Evolutionary conservation across 2,888 invertebrate genomes (phyloP), one percentile per base, ranked within the genome.

Genomic region (Zaprionus obscuricornis): DNA sequence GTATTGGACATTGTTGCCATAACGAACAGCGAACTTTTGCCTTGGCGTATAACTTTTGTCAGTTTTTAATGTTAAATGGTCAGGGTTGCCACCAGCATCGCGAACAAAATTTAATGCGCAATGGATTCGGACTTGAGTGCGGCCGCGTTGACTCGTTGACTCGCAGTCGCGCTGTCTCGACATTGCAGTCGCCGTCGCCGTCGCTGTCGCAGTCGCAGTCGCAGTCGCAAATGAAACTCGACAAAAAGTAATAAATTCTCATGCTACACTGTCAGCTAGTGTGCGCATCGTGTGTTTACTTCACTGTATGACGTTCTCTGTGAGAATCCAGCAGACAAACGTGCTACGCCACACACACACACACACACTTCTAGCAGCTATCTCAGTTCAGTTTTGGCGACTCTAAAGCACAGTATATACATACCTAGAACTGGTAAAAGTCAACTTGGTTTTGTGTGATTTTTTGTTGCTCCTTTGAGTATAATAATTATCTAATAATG

Each of bases 201-300:
- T n/a, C n/a, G n/a, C n/a, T n/a, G n/a, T 36, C 14, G 50, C 11
- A 22, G 16, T 39, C 11, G 17, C 52, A 29, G 7, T 5, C 22
- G 22, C 22, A 22, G n/a, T 18, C 20, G 27, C 24, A 11, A 45
- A 36, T 22, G 50, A 34, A 27, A 46, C 56, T 37, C 60, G 51
- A 42, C 59, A 60, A 60, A n/a, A 64, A 57, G 82, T 63, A 70
- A 78, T 78, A 78, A 84, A 78, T 78, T 84, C 54, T 42, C 82
- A 66, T 84, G 82, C 74, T 60, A n/a, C 68, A 64, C 74, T 77
- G 82, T 81, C 71, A 71, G 49, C 13, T 3, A 27, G 11, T 40
- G 50, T 36, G 50, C 45, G 54, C 43, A 43, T 31, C 11, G 43
- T 43, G 42, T 74, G 66, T 76, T 72, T 72, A 55, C 64, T 51